Evolutionary conservation across 35 echinoderm and acorn worm species (phyloP).

Genomic region (Apostichopus parvimensis): DNA sequence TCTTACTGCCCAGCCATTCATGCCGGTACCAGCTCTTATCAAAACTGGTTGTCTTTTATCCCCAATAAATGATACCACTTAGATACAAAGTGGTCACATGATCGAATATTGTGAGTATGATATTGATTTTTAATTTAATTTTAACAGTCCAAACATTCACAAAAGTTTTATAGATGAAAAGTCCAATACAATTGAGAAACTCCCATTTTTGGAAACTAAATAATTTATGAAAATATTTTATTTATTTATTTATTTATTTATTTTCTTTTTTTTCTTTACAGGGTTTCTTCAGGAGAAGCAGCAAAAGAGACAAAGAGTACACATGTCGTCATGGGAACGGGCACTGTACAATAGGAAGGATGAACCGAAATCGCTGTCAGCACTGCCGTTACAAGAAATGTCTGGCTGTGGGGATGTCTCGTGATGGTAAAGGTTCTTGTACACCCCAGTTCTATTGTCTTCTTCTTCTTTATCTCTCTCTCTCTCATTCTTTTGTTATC

Average conservation of each 20-base stretch:
- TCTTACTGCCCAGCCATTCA: too few species aligned
- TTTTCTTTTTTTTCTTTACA: conserved; percentile 25
- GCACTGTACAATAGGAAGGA: conserved; percentile 93
- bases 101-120: too few species aligned
- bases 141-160: too few species aligned
- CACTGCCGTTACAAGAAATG: conserved; percentile 99
- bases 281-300: conserved; percentile 99
- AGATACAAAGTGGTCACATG: too few species aligned
- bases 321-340: conserved; percentile 99
- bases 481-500: neutral
- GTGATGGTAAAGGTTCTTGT: conserved; percentile 88
- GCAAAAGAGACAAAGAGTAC: conserved; percentile 98
- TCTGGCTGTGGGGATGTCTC: conserved; percentile 93
- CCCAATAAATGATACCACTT: too few species aligned
- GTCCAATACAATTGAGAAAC: too few species aligned
- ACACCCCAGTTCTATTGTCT: conserved; percentile 30
- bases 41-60: too few species aligned
- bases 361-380: conserved; percentile 97
- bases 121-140: too few species aligned
- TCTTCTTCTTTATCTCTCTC: neutral
- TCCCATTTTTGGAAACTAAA: too few species aligned
- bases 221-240: neutral
- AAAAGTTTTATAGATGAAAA: too few species aligned
- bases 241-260: neutral
- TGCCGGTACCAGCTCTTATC: too few species aligned